Evolutionary conservation across 2,113 vertebrate species (phyloP), one percentile per base, ranked within the genome.

Genomic region (Leptocoma aspasia): DNA sequence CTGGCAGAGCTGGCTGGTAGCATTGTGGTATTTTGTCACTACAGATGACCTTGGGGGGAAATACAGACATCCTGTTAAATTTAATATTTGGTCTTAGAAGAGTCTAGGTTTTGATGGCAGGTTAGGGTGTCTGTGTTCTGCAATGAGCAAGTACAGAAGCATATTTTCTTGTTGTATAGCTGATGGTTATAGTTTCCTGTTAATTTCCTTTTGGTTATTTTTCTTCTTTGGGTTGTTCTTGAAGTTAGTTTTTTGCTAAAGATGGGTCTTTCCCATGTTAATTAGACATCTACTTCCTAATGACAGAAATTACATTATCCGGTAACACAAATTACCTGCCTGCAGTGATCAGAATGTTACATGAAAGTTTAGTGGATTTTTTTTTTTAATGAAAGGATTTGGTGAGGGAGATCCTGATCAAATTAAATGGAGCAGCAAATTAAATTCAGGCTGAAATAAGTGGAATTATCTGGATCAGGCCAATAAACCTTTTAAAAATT

Each of bases 401-500:
- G 20, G 24, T 90, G 75, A 84, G 44, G 81, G 86, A 64, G 47
- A 77, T 86, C 47, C 27, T 86, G 76, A 90, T 95, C 71, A 63
- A 77, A 95, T 95, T 84, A 89, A 94, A 84, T 61, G 54, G n/a
- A 91, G 49, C 41, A 84, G 52, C 53, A 87, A 95, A 97, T 95
- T 76, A 65, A 91, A 89, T 95, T 89, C n/a, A 72, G 23, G 35
- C 49, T 85, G 70, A 73, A 79, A 89, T 87, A 89, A 89, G 50
- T 42, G 80, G 73, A 92, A 90, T 41, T 77, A 54, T 72, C 41
- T 89, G 39, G 41, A 54, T 71, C 66, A 80, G 45, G 13, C 15
- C 42, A 94, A 82, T 78, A 97, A 91, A 42, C 22, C 18, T 44
- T 82, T 94, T 57, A 37, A 79, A 84, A 94, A 87, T 3, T 44